Percentiles rank a stretch among this genome's conserved stretches.
These are phyloP conservation scores for Microtus ochrogaster DNA, from an alignment of 2,113 vertebrate genomes.

Conservation along the genomic window DNA sequence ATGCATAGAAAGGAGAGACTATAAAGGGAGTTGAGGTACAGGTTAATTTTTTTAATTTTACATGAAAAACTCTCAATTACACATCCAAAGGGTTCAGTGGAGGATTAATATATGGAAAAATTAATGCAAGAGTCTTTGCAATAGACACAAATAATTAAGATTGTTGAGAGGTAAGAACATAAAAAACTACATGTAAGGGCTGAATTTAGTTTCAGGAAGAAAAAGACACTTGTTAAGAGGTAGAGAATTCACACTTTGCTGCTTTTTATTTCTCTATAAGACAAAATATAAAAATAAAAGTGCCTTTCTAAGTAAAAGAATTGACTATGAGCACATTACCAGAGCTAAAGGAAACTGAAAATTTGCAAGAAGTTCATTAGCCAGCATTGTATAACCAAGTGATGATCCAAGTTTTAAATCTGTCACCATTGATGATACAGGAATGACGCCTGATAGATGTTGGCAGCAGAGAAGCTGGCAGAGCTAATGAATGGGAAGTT, in stretches of 20 bases:
- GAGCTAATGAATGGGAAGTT: not conserved
- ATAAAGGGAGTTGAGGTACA: not conserved
- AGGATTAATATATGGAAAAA: not conserved
- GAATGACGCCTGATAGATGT: not conserved
- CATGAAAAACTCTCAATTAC: not conserved
- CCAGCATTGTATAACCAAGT: not conserved
- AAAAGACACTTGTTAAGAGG: not conserved
- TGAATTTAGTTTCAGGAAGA: not conserved
- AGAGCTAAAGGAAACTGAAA: constrained; percentile 3
- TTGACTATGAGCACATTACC: not conserved
- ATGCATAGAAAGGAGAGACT: not conserved
- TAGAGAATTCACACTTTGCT: not conserved
- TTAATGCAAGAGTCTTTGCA: not conserved
- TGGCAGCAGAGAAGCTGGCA: not conserved
- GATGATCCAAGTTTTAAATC: not conserved
- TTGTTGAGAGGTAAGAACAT: not conserved
- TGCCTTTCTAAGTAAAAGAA: not conserved
- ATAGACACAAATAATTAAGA: not conserved
- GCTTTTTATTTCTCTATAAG: constrained; percentile 20
- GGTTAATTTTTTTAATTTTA: constrained; percentile 3
- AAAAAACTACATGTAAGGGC: not conserved
- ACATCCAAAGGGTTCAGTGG: not conserved
- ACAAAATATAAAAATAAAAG: not conserved
- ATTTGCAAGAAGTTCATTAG: not conserved
- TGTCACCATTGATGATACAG: not conserved